These are phyloP conservation scores for Heliconius eleuchia DNA, from an alignment of 1,140 invertebrate species.

Conservation along the genomic window DNA sequence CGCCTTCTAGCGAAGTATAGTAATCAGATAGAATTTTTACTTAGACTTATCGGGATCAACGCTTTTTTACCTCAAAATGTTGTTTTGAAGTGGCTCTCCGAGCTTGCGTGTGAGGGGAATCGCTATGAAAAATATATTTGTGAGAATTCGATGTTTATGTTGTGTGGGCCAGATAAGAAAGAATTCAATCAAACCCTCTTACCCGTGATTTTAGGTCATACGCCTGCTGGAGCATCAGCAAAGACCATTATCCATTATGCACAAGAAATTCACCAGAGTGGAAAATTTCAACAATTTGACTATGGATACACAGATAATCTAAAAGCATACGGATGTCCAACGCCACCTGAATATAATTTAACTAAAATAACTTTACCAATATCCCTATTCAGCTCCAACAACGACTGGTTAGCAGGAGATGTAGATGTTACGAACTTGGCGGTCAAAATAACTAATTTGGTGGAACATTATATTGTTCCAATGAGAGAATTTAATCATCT, in stretches of 20 bases:
- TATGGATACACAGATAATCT: constrained; percentile 83
- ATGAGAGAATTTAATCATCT: constrained; percentile 86
- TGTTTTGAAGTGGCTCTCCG: constrained; percentile 83
- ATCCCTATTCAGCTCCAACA: constrained; percentile 85
- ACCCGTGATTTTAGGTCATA: constrained; percentile 87
- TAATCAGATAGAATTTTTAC: constrained; percentile 82
- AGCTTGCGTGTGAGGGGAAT: constrained; percentile 83
- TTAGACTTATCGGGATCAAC: constrained; percentile 83
- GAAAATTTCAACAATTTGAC: constrained; percentile 86
- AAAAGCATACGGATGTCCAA: constrained; percentile 81
- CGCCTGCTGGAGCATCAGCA: constrained; percentile 91
- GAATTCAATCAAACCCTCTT: constrained; percentile 86
- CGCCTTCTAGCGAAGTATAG: constrained; percentile 82
- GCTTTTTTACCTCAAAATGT: constrained; percentile 85
- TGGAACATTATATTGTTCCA: constrained; percentile 82
- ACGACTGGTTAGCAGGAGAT: constrained; percentile 87
- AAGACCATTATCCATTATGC: constrained; percentile 89
- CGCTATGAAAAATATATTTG: constrained; percentile 84
- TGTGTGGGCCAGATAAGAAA: constrained; percentile 85
- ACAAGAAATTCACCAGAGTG: constrained; percentile 83
- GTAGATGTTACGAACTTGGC: constrained; percentile 70
- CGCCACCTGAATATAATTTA: constrained; percentile 86
- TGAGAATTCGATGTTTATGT: constrained; percentile 84
- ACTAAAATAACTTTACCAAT: constrained; percentile 86
- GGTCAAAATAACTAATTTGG: constrained; percentile 65